Evolutionary conservation across 1,140 invertebrate species (phyloP), one percentile per base, ranked within the genome.

Genomic region (Hestina assimilis): DNA sequence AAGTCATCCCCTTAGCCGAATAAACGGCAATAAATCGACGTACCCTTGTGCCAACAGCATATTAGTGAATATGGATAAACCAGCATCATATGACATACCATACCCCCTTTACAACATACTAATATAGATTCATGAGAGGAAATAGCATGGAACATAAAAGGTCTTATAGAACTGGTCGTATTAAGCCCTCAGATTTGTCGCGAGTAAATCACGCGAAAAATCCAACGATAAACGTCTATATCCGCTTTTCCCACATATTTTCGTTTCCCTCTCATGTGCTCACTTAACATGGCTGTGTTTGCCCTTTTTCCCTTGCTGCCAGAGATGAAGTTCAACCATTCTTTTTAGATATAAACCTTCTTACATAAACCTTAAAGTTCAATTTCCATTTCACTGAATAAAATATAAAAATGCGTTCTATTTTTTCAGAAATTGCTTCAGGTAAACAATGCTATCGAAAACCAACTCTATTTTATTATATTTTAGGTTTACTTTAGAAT

Each of bases 211-310:
- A 87, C 74, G 72, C 79, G 80, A 74, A 78, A 87, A 87, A 85
- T 85, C 80, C 82, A 72, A 68, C 76, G 74, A 83, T 85, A 83
- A 85, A 87, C 74, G 82, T 87, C 83, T 83, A 84, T 87, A 87
- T 87, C 83, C 82, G 80, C 72, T 87, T 85, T 87, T 85, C 76
- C 79, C 83, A 87, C 83, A 83, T 83, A 83, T 87, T 87, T 87
- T 87, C 75, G 63, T 82, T 83, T 79, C 81, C 81, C 82, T 79
- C 83, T 87, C 83, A 83, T 87, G 80, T 87, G 83, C 82, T 85
- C 83, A 85, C 79, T 87, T 87, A 83, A 83, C 82, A 83, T 83
- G 82, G 78, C 69, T 71, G 63, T 85, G 79, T 87, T 87, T 87
- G 80, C 82, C 75, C 75, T 83, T 81, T 81, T 62, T 75, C 83